Conservation (phyloP, 1,140 invertebrate genomes). For the Grapholita molesta region DNA sequence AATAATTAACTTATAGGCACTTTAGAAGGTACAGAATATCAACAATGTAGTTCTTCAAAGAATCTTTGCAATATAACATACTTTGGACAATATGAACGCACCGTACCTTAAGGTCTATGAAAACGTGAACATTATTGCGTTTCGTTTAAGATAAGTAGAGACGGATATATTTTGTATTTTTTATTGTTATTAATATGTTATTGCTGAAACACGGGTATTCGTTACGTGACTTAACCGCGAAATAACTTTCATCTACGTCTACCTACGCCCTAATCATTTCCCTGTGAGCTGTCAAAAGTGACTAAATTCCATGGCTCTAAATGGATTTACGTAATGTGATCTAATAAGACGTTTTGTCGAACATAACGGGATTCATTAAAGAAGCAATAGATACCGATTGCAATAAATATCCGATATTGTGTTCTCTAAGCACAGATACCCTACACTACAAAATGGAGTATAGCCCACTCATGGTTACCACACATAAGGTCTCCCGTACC, state of each 20-base stretch:
- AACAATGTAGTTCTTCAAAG: neutral
- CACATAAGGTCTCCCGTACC: too few relatives aligned
- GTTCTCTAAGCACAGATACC: too few relatives aligned
- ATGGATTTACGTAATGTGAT: neutral
- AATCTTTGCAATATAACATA: neutral
- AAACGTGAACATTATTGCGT: slow-evolving; percentile 17
- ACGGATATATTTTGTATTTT: slow-evolving; percentile 8
- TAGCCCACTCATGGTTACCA: too few relatives aligned
- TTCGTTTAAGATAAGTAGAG: slow-evolving; percentile 20
- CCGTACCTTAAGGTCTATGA: neutral
- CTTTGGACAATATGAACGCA: slow-evolving; percentile 4
- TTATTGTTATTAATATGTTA: slow-evolving; percentile 5
- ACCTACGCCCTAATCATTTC: neutral
- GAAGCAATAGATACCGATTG: neutral
- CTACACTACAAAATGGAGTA: too few relatives aligned
- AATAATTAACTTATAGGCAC: slow-evolving; percentile 1
- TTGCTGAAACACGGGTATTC: slow-evolving; percentile 4
- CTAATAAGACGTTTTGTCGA: neutral
- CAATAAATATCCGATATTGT: neutral
- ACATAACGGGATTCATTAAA: neutral
- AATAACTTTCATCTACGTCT: neutral
- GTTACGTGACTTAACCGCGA: slow-evolving; percentile 10
- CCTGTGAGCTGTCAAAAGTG: slow-evolving; percentile 2
- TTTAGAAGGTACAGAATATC: neutral
- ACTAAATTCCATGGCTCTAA: slow-evolving; percentile 14